phyloP scores from a whole-genome alignment of 2,113 vertebrate genomes.

The Halcyon malimbica region DNA sequence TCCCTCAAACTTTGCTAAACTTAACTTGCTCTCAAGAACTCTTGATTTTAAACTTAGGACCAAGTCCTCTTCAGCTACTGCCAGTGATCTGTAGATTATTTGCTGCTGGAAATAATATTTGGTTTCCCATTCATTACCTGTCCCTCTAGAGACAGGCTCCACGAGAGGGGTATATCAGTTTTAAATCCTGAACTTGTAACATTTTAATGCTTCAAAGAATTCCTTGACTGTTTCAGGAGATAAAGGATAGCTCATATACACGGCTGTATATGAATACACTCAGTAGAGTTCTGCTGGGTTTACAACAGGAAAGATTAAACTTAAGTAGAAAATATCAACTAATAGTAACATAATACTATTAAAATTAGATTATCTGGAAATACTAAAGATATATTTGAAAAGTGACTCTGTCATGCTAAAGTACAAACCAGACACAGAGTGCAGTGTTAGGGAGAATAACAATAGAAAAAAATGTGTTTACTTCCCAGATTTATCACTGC shows the following conservation, averaged over 20 bases:
- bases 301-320: background rate
- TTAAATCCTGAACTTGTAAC: background rate
- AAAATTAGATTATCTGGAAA: background rate
- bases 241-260: background rate
- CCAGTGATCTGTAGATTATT: background rate
- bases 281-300: background rate
- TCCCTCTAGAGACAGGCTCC: background rate
- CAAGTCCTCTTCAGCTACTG: background rate
- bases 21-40: background rate
- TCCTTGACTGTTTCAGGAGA: background rate
- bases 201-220: background rate
- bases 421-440: background rate
- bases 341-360: background rate
- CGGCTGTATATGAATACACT: background rate
- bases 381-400: background rate
- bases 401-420: background rate
- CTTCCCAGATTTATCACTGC: background rate
- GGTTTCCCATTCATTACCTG: accelerated
- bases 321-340: background rate
- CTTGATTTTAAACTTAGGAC: background rate
- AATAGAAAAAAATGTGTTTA: background rate
- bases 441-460: background rate
- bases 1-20: background rate
- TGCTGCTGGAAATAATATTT: background rate
- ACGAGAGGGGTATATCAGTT: background rate